Conservation (phyloP, 2,113 vertebrate species). For the Urocitellus parryii region DNA sequence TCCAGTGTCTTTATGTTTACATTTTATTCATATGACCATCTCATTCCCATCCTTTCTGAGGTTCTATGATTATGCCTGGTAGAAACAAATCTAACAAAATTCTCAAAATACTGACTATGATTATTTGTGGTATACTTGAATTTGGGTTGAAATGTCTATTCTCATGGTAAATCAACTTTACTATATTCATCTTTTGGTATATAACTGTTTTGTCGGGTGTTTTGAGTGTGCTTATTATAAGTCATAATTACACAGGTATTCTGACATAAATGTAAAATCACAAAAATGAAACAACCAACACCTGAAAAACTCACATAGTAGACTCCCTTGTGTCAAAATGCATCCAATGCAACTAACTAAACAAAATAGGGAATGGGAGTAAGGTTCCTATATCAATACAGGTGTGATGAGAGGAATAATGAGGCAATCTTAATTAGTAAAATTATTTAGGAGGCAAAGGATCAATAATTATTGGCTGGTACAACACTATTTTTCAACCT, state of each 20-base stretch:
- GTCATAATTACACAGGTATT: neutral
- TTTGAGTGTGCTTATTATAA: neutral
- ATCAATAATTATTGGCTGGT: neutral
- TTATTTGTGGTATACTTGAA: neutral
- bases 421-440: neutral
- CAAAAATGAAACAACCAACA: neutral
- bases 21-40: neutral
- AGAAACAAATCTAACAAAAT: neutral
- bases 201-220: neutral
- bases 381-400: neutral
- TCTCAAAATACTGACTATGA: constrained; percentile 18
- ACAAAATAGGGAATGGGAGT: neutral
- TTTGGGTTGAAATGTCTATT: neutral
- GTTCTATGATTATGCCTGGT: neutral
- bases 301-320: neutral
- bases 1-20: neutral
- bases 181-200: neutral
- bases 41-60: neutral
- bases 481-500: neutral
- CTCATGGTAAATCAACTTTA: neutral
- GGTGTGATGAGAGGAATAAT: neutral
- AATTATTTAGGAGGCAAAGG: neutral
- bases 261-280: neutral
- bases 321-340: neutral
- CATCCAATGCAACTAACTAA: neutral